These are phyloP conservation scores for Dreissena polymorpha DNA, from an alignment of 1,140 invertebrate species.

Conservation along the genomic window DNA sequence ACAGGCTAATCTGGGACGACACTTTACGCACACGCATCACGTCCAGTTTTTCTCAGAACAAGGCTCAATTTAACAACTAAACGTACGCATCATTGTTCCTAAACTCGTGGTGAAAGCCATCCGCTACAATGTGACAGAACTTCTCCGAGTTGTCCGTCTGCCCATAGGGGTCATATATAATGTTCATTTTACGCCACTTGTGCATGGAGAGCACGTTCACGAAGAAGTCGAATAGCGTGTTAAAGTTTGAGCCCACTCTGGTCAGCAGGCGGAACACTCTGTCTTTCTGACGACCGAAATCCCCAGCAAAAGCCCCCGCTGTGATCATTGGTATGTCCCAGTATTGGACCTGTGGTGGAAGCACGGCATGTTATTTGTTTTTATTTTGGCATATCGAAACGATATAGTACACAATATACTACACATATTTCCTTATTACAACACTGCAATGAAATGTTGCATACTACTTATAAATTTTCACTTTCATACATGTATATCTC, in stretches of 20 bases:
- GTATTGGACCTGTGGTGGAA: slow-evolving; percentile 55
- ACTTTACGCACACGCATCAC: too few relatives aligned
- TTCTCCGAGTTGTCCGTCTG: slow-evolving; percentile 79
- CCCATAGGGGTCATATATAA: slow-evolving; percentile 87
- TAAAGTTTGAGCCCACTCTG: slow-evolving; percentile 91
- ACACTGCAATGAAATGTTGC: too few relatives aligned
- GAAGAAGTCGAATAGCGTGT: slow-evolving; percentile 86
- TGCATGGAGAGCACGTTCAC: slow-evolving; percentile 83
- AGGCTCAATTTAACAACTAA: not conserved
- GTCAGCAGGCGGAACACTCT: slow-evolving; percentile 88
- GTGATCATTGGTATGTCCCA: slow-evolving; percentile 94
- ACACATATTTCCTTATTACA: too few relatives aligned
- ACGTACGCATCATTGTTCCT: not conserved
- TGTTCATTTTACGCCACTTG: slow-evolving; percentile 85
- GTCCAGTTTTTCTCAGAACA: too few relatives aligned
- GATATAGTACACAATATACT: too few relatives aligned
- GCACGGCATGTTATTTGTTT: not conserved
- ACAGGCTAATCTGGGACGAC: too few relatives aligned
- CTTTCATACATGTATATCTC: too few relatives aligned
- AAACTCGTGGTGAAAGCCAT: slow-evolving; percentile 57
- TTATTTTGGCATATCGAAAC: too few relatives aligned
- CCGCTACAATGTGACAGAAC: slow-evolving; percentile 79
- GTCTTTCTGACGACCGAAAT: slow-evolving; percentile 82
- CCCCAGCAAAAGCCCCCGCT: slow-evolving; percentile 89
- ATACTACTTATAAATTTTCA: too few relatives aligned